A percentile compares a stretch with the other conserved stretches of the same genome.
Conservation (phyloP, 2,113 vertebrate species). For the Ophiodon elongatus region DNA sequence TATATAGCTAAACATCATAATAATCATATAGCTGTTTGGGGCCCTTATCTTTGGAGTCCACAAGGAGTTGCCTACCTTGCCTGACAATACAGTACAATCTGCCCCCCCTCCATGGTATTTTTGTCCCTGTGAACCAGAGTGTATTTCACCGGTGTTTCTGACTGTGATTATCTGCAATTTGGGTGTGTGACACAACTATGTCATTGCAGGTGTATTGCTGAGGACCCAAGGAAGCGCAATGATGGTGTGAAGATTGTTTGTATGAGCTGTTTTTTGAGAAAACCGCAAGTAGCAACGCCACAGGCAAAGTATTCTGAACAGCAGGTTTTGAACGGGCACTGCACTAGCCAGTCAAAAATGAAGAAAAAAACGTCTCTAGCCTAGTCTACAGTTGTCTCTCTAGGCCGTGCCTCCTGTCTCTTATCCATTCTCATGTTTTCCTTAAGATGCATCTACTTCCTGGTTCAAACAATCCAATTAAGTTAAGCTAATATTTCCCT, state of each 20-base stretch:
- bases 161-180: no score
- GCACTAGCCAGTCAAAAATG: not conserved
- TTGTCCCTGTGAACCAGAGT: no score
- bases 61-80: no score
- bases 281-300: not conserved
- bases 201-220: no score
- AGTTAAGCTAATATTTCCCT: conserved; percentile 2
- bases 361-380: not conserved
- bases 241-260: no score
- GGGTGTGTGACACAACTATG: no score
- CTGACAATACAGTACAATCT: not conserved
- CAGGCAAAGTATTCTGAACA: not conserved
- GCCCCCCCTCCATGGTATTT: not conserved
- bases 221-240: no score
- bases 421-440: no score
- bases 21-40: not conserved
- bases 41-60: not conserved
- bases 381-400: not conserved
- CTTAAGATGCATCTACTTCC: not conserved
- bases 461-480: not conserved
- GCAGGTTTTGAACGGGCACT: no score
- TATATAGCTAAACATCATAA: not conserved
- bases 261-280: no score
- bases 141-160: no score
- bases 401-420: not conserved